Evolutionary conservation across 35 echinoderm and acorn worm genomes (phyloP).

Genomic region (Apostichopus californicus): DNA sequence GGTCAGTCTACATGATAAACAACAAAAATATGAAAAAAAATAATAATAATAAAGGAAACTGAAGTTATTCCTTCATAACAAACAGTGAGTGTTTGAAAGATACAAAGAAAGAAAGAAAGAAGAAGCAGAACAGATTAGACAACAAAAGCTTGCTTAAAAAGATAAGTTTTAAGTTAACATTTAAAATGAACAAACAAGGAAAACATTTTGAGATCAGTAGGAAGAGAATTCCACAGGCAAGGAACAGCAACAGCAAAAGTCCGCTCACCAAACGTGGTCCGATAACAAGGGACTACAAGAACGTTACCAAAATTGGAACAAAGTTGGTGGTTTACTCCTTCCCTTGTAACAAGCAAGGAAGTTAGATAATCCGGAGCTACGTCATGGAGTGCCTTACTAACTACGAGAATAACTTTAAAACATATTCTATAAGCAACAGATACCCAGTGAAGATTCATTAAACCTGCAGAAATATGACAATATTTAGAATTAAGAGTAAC

Average conservation of each 20-base stretch:
- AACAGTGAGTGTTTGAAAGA: too few species aligned
- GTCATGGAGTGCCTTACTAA: not conserved
- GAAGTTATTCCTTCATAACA: too few species aligned
- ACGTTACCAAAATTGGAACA: too few species aligned
- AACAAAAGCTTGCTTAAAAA: not conserved
- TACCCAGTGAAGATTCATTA: not conserved
- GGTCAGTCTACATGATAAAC: slow-evolving; percentile 60
- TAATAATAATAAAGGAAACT: too few species aligned
- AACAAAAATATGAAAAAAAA: slow-evolving; percentile 12
- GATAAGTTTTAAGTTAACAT: not conserved
- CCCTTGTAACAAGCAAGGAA: not conserved
- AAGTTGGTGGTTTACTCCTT: not conserved
- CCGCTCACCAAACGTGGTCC: too few species aligned
- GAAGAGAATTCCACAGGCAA: not conserved
- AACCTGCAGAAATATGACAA: not conserved
- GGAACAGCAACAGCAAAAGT: not conserved
- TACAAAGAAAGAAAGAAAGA: not conserved
- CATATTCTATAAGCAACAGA: not conserved
- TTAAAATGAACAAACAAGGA: not conserved
- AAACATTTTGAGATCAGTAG: not conserved
- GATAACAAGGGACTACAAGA: not conserved
- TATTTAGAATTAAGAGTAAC: too few species aligned
- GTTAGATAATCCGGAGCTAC: not conserved
- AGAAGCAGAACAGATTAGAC: not conserved
- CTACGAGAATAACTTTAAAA: not conserved